Evolutionary conservation across 1,140 invertebrate species (phyloP), one percentile per base, ranked within the genome.

Genomic region (Zaprionus nigranus): DNA sequence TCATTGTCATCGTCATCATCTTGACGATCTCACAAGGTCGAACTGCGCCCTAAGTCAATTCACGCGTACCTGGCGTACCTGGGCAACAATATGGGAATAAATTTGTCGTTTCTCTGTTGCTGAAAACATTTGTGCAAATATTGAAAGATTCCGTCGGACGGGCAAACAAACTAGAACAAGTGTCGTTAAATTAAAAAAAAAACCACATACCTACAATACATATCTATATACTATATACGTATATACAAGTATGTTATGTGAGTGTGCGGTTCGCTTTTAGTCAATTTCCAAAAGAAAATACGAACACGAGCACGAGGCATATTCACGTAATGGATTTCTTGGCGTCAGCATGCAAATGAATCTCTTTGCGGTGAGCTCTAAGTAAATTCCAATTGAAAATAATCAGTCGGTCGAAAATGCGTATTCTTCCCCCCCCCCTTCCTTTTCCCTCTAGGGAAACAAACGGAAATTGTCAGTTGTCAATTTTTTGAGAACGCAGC

Each of bases 401-500:
- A 61, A 76, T 72, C 46, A 72, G 61, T 61, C 17, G n/a, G 34
- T 26, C 24, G 36, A 56, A 56, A 51, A 46, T 46, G 40, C 40
- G 40, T 46, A 17, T 17, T 36, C 20, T 7, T 26, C 9, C 30
- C 11, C 38, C 9, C 30, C 11, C 2, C 3, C 0, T 2, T 2
- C 9, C 30, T 11, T 3, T 34, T 34, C 9, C 30, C 3, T 34
- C 30, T 34, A 3, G 30, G 36, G 6, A 64, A 73, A 84, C 84
- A 88, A 79, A 88, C 81, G 84, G 81, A 90, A 87, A 88, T 87
- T 87, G 84, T 87, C 84, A 87, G 70, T 68, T 90, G 84, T 87
- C 84, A 87, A 88, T 90, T 90, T 73, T 46, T 17, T 4, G 17
- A 24, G 34, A 34, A 40, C 40, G 38, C 38, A 43, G 6, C 15